phyloP scores from a whole-genome alignment of 2,797 vertebrate genomes.

The Tragelaphus eurycerus region DNA sequence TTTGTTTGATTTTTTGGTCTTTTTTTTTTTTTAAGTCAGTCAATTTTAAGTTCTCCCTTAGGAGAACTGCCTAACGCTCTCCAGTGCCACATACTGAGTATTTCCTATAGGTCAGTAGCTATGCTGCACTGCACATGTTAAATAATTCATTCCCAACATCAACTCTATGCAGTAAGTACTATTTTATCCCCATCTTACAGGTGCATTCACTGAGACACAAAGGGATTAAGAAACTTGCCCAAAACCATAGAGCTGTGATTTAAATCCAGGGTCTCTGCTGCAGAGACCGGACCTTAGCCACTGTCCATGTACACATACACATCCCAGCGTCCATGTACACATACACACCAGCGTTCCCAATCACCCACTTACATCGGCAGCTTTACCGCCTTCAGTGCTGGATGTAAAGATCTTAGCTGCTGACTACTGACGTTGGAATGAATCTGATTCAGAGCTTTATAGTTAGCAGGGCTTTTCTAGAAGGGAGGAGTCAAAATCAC shows the following conservation, averaged over 20 bases:
- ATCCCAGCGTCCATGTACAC: too few species aligned
- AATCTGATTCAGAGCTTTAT: not conserved
- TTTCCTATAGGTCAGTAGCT: not conserved
- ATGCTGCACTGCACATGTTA: not conserved
- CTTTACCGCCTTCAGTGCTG: not conserved
- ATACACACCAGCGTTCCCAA: not conserved
- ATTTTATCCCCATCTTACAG: not conserved
- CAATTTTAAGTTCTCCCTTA: not conserved
- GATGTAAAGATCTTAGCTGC: not conserved
- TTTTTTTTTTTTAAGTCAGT: not conserved
- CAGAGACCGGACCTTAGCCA: not conserved
- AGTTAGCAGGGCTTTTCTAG: not conserved
- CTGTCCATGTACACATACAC: not conserved
- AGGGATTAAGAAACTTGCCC: not conserved
- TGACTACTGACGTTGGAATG: not conserved
- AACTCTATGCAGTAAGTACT: not conserved
- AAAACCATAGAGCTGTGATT: not conserved
- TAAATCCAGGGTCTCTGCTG: not conserved
- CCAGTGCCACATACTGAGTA: not conserved
- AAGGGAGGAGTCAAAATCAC: not conserved
- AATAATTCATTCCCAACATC: not conserved
- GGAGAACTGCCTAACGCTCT: not conserved
- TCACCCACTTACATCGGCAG: not conserved
- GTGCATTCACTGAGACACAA: constrained; percentile 31
- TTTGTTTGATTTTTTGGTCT: not conserved